Conservation (phyloP, 2,797 vertebrate genomes). For the Arvicola amphibius region DNA sequence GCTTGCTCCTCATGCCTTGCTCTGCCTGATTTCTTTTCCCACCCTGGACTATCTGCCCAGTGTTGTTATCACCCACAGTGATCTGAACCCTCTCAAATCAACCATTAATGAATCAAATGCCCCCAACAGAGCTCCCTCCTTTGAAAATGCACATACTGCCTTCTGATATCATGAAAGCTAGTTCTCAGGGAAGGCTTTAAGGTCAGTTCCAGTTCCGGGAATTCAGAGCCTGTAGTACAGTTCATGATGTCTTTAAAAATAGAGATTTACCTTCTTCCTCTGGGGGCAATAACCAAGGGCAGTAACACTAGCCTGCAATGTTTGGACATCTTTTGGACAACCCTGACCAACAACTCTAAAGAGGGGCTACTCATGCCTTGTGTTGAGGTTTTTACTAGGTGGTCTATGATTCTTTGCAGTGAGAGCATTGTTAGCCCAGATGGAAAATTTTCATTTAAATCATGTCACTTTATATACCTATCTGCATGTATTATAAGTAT, state of each 20-base stretch:
- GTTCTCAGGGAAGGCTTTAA: neutral
- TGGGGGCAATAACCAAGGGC: no score
- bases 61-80: neutral
- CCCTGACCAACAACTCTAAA: neutral
- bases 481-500: neutral
- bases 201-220: neutral
- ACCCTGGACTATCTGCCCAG: neutral
- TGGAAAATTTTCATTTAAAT: neutral
- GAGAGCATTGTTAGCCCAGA: neutral
- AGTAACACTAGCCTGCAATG: neutral
- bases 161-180: neutral
- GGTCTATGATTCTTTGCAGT: neutral
- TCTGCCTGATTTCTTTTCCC: neutral
- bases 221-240: neutral
- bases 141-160: neutral
- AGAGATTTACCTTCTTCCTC: neutral
- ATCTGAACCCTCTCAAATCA: neutral
- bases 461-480: neutral
- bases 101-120: neutral
- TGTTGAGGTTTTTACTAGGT: neutral
- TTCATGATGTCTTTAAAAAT: neutral
- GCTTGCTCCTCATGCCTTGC: neutral
- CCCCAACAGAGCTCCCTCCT: neutral
- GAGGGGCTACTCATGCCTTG: neutral
- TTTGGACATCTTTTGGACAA: neutral